Percentiles rank a stretch among this genome's conserved stretches.
phyloP scores from a whole-genome alignment of 2,888 invertebrate species.

The Sialis fuliginosa region DNA sequence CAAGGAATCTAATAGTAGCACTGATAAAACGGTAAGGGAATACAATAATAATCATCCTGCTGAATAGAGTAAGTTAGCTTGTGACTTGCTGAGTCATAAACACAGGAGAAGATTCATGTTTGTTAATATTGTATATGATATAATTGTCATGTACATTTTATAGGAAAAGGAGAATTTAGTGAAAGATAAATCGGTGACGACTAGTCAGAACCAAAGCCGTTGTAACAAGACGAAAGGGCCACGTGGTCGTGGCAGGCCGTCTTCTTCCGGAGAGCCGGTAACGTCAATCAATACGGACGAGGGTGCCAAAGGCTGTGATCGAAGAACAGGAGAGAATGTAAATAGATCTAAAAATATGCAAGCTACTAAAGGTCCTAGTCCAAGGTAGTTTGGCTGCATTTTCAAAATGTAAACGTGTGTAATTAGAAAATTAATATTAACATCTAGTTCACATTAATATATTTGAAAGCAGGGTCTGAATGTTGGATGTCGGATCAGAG shows the following conservation, averaged over 20 bases:
- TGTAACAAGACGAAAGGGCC: background rate
- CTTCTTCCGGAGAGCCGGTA: background rate
- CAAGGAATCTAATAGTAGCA: background rate
- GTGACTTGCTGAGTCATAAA: too few relatives aligned
- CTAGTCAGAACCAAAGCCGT: background rate
- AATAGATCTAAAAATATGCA: background rate
- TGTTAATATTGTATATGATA: too few relatives aligned
- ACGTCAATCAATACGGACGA: background rate
- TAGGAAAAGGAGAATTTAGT: background rate
- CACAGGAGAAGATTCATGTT: too few relatives aligned
- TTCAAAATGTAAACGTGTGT: background rate
- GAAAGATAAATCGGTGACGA: background rate
- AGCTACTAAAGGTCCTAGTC: background rate
- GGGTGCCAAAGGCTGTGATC: background rate
- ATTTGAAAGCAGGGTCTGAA: too few relatives aligned
- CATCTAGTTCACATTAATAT: too few relatives aligned
- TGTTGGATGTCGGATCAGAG: too few relatives aligned
- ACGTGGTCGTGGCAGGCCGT: background rate
- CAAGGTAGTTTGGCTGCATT: background rate
- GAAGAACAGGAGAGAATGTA: background rate
- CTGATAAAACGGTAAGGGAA: background rate
- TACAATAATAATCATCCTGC: background rate
- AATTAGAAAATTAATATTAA: too few relatives aligned
- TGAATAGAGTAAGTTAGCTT: background rate
- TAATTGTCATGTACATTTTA: background rate